A percentile compares a stretch with the other conserved stretches of the same genome.
Evolutionary conservation across 2,888 invertebrate genomes (phyloP).

Genomic region (Amphimallon solstitiale): DNA sequence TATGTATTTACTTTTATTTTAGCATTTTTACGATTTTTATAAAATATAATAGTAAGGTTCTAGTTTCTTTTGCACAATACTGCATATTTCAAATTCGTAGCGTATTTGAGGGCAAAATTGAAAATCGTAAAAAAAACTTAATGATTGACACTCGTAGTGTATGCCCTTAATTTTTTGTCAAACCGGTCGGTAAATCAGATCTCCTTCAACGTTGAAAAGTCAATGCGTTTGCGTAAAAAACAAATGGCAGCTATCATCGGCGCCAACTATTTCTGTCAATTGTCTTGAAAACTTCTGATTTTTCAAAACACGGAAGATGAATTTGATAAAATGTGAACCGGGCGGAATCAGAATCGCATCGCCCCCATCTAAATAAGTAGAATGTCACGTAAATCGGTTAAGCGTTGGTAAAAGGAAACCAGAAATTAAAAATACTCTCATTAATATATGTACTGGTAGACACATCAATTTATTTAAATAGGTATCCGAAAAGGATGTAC

Average conservation of each 20-base stretch:
- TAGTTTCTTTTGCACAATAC: too few species aligned
- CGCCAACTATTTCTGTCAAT: slow-evolving; percentile 43
- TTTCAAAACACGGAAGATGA: background rate
- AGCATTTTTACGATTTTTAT: too few species aligned
- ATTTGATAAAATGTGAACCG: slow-evolving; percentile 4
- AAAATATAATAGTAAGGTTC: too few species aligned
- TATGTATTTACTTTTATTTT: too few species aligned
- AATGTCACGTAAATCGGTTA: background rate
- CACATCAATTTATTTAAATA: too few species aligned
- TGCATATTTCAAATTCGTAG: too few species aligned
- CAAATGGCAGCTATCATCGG: slow-evolving; percentile 41
- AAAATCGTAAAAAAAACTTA: too few species aligned
- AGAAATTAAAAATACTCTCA: too few species aligned
- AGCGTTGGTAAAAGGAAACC: too few species aligned
- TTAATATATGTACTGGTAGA: too few species aligned
- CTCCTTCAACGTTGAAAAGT: slow-evolving; percentile 3
- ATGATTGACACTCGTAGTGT: background rate
- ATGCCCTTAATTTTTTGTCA: background rate
- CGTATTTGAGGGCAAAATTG: too few species aligned
- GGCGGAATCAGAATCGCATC: background rate
- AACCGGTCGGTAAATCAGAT: background rate
- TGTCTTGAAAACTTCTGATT: slow-evolving; percentile 20
- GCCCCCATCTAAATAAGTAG: background rate
- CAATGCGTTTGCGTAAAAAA: slow-evolving; percentile 26
- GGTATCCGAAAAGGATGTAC: too few species aligned